phyloP scores from a whole-genome alignment of 2,797 vertebrate species.

The Pelobates cultripes region DNA sequence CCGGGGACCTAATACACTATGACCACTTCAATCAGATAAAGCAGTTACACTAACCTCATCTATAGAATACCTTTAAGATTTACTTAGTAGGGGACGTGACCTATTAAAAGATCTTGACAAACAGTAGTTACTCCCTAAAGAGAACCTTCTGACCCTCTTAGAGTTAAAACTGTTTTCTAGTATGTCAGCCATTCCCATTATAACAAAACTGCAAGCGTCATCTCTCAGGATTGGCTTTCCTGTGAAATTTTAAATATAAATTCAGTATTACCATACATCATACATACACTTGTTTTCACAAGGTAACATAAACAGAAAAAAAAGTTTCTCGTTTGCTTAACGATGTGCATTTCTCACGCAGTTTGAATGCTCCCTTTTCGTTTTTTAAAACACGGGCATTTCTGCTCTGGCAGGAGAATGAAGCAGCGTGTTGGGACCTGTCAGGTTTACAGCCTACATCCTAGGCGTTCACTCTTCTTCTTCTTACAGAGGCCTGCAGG shows the following conservation, averaged over 20 bases:
- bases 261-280: not conserved
- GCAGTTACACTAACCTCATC: no score
- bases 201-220: no score
- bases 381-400: slow-evolving; percentile 27
- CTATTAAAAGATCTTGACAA: no score
- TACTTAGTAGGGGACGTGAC: no score
- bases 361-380: slow-evolving; percentile 36
- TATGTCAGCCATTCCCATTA: no score
- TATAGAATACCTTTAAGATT: no score
- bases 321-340: slow-evolving; percentile 10
- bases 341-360: slow-evolving; percentile 33
- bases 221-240: not conserved
- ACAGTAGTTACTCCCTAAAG: no score
- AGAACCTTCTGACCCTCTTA: no score
- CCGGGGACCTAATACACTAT: no score
- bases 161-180: no score
- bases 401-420: slow-evolving; percentile 8
- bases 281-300: not conserved
- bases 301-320: not conserved
- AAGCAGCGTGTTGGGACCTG: slow-evolving; percentile 53
- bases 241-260: not conserved
- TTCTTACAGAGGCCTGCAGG: slow-evolving; percentile 31
- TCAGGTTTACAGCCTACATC: slow-evolving; percentile 29
- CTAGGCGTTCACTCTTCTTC: slow-evolving; percentile 20
- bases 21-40: no score